Percentiles rank a stretch among this genome's conserved stretches.
Evolutionary conservation across 2,113 vertebrate genomes (phyloP).

Genomic region (Alligator sinensis): DNA sequence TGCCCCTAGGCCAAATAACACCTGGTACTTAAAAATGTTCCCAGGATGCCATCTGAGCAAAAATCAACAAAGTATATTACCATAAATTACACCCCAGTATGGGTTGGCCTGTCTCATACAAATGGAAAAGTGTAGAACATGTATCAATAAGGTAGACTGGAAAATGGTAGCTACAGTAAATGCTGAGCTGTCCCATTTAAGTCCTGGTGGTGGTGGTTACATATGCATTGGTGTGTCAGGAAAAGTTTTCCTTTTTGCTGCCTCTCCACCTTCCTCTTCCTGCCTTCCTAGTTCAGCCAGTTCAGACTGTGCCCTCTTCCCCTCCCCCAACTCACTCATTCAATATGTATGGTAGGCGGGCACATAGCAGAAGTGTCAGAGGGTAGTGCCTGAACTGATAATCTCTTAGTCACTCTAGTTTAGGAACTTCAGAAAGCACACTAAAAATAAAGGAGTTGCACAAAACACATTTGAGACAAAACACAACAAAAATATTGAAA

Average conservation of each 20-base stretch:
- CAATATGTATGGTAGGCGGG: neutral
- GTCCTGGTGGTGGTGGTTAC: rapidly evolving
- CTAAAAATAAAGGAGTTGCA: rapidly evolving
- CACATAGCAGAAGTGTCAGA: neutral
- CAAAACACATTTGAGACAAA: neutral
- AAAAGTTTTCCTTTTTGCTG: neutral
- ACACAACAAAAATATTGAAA: neutral
- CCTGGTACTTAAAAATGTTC: neutral
- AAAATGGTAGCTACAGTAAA: rapidly evolving
- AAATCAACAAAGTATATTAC: neutral
- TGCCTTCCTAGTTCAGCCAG: neutral
- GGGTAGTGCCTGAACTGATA: rapidly evolving
- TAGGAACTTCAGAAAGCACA: neutral
- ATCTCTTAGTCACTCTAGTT: neutral
- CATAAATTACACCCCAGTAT: rapidly evolving
- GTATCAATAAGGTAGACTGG: neutral
- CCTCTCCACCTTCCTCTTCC: neutral
- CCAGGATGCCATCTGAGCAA: neutral
- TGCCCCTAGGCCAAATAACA: rapidly evolving
- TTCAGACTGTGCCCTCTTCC: neutral
- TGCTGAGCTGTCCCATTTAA: neutral
- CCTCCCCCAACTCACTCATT: neutral
- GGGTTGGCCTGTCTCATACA: neutral
- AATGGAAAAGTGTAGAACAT: neutral
- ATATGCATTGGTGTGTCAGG: too few species aligned